phyloP scores from a whole-genome alignment of 2,113 vertebrate species.

The Trematomus loennbergii region DNA sequence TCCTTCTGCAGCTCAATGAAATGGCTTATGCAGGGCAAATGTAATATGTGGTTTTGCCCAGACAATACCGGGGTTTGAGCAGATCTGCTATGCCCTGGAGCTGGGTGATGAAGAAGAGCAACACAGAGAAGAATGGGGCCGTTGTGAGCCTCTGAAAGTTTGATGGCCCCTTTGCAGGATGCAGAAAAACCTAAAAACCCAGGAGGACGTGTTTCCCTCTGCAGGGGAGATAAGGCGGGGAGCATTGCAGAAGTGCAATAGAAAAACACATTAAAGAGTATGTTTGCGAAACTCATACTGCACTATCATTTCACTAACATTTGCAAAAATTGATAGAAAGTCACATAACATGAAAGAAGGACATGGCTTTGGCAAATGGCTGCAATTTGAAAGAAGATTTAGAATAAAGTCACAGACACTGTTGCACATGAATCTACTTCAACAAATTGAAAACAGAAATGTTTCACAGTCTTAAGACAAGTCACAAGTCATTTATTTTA shows the following conservation, averaged over 20 bases:
- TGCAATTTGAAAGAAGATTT: neutral
- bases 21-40: slow-evolving; percentile 83
- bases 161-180: slow-evolving; percentile 63
- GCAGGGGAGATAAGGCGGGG: slow-evolving; percentile 29
- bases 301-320: neutral
- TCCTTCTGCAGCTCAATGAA: slow-evolving; percentile 81
- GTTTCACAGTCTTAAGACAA: neutral
- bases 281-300: neutral
- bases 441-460: neutral
- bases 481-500: neutral
- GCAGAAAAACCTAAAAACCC: slow-evolving; percentile 65
- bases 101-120: slow-evolving; percentile 85
- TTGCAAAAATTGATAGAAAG: neutral
- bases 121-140: slow-evolving; percentile 79
- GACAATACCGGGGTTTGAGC: slow-evolving; percentile 80
- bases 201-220: slow-evolving; percentile 34
- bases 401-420: slow-evolving; percentile 32
- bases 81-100: slow-evolving; percentile 78
- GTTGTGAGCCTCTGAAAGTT: slow-evolving; percentile 77
- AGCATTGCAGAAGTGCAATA: slow-evolving; percentile 53
- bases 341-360: neutral
- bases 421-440: slow-evolving; percentile 8
- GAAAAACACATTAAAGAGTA: neutral
- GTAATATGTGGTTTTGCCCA: slow-evolving; percentile 83
- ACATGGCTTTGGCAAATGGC: neutral